Percentiles rank a stretch among this genome's conserved stretches.
Conservation (phyloP, 2,888 invertebrate species). For the Macrophya alboannulata region DNA sequence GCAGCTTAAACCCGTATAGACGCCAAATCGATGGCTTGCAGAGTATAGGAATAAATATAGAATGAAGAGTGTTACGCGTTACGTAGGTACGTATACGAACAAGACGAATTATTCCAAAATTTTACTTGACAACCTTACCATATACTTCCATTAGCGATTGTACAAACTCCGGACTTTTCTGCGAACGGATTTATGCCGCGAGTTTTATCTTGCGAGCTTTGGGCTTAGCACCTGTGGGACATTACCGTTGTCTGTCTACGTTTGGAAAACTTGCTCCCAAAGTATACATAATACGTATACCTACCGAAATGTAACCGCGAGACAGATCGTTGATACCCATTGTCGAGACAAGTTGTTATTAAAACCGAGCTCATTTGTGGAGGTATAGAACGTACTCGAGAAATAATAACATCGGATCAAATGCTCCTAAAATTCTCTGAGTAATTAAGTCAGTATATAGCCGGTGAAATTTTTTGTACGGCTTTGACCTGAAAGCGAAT, state of each 20-base stretch:
- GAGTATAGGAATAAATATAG: neutral
- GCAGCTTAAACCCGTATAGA: neutral
- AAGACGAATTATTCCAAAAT: conserved; percentile 24
- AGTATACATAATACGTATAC: too few relatives aligned
- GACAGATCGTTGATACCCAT: neutral
- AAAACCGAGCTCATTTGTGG: neutral
- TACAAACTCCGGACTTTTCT: neutral
- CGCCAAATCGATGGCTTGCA: conserved; percentile 23
- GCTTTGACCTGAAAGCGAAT: neutral
- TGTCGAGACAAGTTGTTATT: neutral
- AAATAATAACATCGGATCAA: neutral
- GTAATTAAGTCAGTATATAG: conserved; percentile 7
- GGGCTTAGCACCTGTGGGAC: neutral
- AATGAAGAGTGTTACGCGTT: neutral
- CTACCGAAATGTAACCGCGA: neutral
- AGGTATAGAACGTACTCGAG: neutral
- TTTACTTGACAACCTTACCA: neutral
- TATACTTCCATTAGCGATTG: conserved; percentile 32
- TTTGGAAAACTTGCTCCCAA: neutral
- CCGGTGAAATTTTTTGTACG: neutral
- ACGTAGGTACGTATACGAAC: neutral
- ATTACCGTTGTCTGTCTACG: neutral
- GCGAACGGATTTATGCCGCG: neutral
- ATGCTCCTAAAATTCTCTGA: neutral
- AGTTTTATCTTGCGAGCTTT: neutral